Percentiles rank a stretch among this genome's conserved stretches.
Evolutionary conservation across 2,113 vertebrate genomes (phyloP).

Genomic region (Actinemys pallida): DNA sequence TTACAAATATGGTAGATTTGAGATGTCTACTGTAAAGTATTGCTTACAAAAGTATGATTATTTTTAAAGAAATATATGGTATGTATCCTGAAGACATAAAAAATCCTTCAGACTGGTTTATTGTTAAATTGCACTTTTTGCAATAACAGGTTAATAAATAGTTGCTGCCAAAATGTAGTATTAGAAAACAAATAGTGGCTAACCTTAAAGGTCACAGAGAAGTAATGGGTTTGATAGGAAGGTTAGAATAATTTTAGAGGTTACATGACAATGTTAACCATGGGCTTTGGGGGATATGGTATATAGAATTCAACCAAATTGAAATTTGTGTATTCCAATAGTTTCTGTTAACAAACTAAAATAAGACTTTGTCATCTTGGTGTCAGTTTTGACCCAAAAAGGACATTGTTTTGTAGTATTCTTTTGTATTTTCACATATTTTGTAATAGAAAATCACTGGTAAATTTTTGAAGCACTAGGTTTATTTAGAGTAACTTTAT

Average conservation of each 20-base stretch:
- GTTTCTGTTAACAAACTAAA: conserved; percentile 54
- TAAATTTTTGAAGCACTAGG: conserved; percentile 77
- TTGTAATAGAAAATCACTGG: conserved; percentile 77
- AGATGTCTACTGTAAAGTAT: conserved; percentile 90
- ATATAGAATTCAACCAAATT: conserved; percentile 79
- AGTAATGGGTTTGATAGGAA: conserved; percentile 63
- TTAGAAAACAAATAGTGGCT: conserved; percentile 75
- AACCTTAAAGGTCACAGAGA: conserved; percentile 69
- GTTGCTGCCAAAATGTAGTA: conserved; percentile 82
- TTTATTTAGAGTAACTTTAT: conserved; percentile 76
- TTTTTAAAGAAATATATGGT: conserved; percentile 90
- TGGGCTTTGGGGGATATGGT: conserved; percentile 57
- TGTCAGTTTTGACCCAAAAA: conserved; percentile 47
- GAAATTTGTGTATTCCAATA: conserved; percentile 71
- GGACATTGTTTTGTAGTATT: conserved; percentile 71
- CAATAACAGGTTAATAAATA: conserved; percentile 85
- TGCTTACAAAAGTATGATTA: conserved; percentile 87
- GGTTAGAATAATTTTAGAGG: conserved; percentile 66
- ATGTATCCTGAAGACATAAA: conserved; percentile 85
- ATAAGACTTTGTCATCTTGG: conserved; percentile 60
- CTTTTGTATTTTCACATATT: conserved; percentile 78
- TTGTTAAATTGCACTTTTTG: conserved; percentile 86
- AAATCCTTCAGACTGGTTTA: conserved; percentile 87
- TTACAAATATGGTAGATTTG: conserved; percentile 88
- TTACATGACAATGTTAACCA: conserved; percentile 39